Base-by-base conservation (phyloP, 2,888 invertebrate genomes). In the Enchytraeus crypticus region DNA sequence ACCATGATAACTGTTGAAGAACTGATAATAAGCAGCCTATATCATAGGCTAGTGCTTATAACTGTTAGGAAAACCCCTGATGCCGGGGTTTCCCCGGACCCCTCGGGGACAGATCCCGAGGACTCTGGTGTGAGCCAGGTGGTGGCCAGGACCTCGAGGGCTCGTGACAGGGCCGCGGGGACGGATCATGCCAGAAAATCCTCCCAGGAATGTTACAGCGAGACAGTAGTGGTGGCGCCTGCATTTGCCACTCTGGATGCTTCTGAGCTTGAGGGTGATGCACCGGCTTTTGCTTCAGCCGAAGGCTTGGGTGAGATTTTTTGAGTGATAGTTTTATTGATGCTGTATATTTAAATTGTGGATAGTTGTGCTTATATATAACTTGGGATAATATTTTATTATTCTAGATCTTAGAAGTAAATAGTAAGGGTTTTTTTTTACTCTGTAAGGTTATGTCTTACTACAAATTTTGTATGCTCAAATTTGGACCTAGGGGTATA, bases 1-100 rank as follows among this genome's bases (percentile, higher is more conserved):
- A 56, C 14, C 23, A 67, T 67, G 67, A 65, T 67, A 27, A 67
- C 67, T n/a, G 62, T 67, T 11, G 67, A 67, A 53, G 67, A 67
- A 55, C 51, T 67, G 34, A 65, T 67, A 43, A 60, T 67, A 26
- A 64, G 62, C 54, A 64, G 64, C 32, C 51, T 67, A 38, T 67
- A 65, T 59, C 64, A 67, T 57, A 57, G 64, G 33, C 54, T 67
- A 23, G 67, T 67, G 33, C 56, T 67, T 8, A 63, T 65, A 8
- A 62, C 60, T 4, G 64, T 67, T 30, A 59, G 57, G 46, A 43
- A 61, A 34, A 47, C 59, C 14, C 30, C 33, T n/a, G 55, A 45
- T 45, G 49, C 34, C 18, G 49, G 14, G 23, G 5, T 18, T 1
- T 8, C 51, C 27, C 5, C 46, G 27, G 33, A 26, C 11, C 27